Evolutionary conservation across 1,140 invertebrate genomes (phyloP), one percentile per base, ranked within the genome.

Genomic region (Scaptodrosophila lebanonensis): DNA sequence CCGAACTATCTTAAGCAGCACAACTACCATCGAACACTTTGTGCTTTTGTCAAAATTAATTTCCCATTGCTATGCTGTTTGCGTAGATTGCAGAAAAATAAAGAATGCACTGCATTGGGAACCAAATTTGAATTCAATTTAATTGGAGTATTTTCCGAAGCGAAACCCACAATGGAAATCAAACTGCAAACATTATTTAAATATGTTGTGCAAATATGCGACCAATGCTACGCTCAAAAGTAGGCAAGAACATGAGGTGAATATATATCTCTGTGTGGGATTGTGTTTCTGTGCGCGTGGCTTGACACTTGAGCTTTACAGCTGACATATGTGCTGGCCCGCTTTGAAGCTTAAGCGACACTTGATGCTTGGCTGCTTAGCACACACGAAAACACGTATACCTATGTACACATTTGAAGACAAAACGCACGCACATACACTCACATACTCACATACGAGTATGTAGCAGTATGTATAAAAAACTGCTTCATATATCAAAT

Each of bases 311-410:
- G 44, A 54, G 32, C 3, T 3, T 8, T 4, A 25, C 22, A 25
- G 22, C 22, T 25, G 22, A 25, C 22, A 25, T 25, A 25, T 29
- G 22, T 27, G 33, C 11, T 38, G 30, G 3, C 3, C 47, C 32
- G 42, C 47, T 62, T 66, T 63, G 60, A 66, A 63, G 53, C 60
- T 58, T 64, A 63, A 63, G 48, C 38, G 53, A 36, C 48, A 43
- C 48, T 52, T 52, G 52, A 57, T 57, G 47, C 48, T 63, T 63
- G 42, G 45, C n/a, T n/a, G n/a, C 52, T 61, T 60, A 27, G 20
- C 56, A 47, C 47, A 20, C 51, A 56, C 40, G 33, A 42, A 61
- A 29, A 16, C 42, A 48, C 36, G 29, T 12, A 29, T 13, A 13
- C 27, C 22, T 39, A 42, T 40, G 54, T 16, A 53, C 32, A 48